Percentiles rank a stretch among this genome's conserved stretches.
Conservation (phyloP, 2,797 vertebrate species). For the Gobionotothen gibberifrons region DNA sequence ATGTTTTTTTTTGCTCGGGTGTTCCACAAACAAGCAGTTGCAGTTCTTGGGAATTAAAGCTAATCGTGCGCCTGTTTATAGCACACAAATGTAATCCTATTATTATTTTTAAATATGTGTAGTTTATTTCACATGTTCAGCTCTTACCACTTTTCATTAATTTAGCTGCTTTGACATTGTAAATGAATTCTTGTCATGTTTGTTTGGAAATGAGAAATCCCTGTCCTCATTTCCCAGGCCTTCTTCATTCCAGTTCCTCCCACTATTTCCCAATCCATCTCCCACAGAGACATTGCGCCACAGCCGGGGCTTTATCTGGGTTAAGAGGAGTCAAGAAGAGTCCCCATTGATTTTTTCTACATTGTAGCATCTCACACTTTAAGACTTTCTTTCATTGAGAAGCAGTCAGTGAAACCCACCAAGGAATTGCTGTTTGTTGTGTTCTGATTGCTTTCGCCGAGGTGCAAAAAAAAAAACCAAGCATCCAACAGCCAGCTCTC, state of each 20-base stretch:
- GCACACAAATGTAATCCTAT: not conserved
- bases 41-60: constrained; percentile 4
- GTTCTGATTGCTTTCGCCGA: constrained; percentile 41
- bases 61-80: not conserved
- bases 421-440: constrained; percentile 48
- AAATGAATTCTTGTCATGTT: not conserved
- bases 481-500: not conserved
- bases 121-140: constrained; percentile 6
- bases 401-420: constrained; percentile 32
- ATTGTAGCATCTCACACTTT: constrained; percentile 35
- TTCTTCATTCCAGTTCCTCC: constrained; percentile 35
- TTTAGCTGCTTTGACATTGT: not conserved
- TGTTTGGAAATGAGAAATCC: not conserved
- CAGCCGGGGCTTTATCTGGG: constrained; percentile 40
- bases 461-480: constrained; percentile 20
- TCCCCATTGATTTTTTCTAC: constrained; percentile 35
- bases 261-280: constrained; percentile 50
- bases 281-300: constrained; percentile 41
- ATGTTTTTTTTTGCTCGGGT: not conserved
- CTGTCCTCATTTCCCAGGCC: constrained; percentile 21
- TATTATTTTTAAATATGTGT: not conserved
- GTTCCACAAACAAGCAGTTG: constrained; percentile 15
- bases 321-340: constrained; percentile 35
- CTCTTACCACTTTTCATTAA: not conserved
- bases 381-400: constrained; percentile 28